A percentile compares a stretch with the other conserved stretches of the same genome.
Evolutionary conservation across 2,888 invertebrate genomes (phyloP).

Genomic region (Mycogona germanica): DNA sequence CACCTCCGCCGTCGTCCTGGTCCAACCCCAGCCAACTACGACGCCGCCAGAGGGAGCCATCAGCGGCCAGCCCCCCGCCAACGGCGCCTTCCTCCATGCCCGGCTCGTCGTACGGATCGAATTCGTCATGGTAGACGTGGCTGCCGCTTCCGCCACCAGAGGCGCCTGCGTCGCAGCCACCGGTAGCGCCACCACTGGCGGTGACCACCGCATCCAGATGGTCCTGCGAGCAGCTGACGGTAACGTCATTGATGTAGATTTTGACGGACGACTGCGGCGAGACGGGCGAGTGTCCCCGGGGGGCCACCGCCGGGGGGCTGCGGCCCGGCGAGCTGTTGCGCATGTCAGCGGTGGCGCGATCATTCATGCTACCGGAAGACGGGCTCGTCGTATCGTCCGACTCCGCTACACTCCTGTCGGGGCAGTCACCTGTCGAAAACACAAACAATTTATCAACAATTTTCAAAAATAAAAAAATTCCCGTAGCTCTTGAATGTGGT

Average conservation of each 20-base stretch:
- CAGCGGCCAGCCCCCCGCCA: conserved; percentile 29
- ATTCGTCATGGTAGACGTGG: neutral
- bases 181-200: conserved; percentile 16
- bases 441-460: no score
- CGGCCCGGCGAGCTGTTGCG: no score
- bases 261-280: conserved; percentile 23
- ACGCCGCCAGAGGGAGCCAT: conserved; percentile 46
- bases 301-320: no score
- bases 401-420: no score
- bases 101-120: neutral
- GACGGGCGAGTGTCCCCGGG: no score
- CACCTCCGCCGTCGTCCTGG: conserved; percentile 32
- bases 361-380: no score
- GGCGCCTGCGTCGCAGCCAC: no score
- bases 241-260: conserved; percentile 24
- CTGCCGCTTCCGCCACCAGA: neutral
- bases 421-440: no score
- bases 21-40: conserved; percentile 83
- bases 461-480: no score
- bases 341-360: no score
- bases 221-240: conserved; percentile 23
- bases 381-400: no score
- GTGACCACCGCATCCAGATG: conserved; percentile 17
- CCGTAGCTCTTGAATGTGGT: no score
- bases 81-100: neutral